These are phyloP conservation scores for Nemurella pictetii DNA, from an alignment of 2,888 invertebrate species.

Conservation along the genomic window DNA sequence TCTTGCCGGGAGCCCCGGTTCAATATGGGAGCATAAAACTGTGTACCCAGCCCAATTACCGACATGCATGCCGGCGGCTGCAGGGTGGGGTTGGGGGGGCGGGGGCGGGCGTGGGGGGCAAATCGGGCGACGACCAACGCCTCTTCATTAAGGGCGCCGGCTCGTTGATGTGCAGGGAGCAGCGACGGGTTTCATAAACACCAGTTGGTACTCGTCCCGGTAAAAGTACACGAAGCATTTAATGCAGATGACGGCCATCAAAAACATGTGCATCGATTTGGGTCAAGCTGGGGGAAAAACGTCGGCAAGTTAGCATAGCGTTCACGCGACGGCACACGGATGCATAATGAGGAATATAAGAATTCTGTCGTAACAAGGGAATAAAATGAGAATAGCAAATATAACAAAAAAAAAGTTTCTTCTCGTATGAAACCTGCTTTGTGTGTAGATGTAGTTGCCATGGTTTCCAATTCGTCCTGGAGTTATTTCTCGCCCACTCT, in stretches of 20 bases:
- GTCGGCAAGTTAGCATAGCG: neutral
- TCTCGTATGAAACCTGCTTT: neutral
- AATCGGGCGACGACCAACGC: neutral
- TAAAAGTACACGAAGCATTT: neutral
- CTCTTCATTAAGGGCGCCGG: neutral
- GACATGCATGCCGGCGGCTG: neutral
- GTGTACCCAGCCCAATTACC: neutral
- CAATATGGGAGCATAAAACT: neutral
- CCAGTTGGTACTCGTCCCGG: neutral
- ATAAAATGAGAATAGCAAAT: neutral
- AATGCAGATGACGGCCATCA: neutral
- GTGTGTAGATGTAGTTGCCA: constrained; percentile 3
- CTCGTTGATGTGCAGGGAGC: neutral
- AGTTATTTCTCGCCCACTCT: neutral
- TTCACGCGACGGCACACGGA: neutral
- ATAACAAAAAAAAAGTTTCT: neutral
- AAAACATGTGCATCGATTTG: neutral
- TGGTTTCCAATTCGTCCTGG: constrained; percentile 9
- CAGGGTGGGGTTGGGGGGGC: neutral
- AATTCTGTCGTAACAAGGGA: neutral
- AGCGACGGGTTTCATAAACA: neutral
- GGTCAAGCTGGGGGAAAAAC: neutral
- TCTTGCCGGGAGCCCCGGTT: neutral
- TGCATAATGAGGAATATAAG: neutral
- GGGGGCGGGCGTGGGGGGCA: neutral